Base-by-base conservation (phyloP, 2,797 vertebrate species). In the Champsocephalus gunnari region DNA sequence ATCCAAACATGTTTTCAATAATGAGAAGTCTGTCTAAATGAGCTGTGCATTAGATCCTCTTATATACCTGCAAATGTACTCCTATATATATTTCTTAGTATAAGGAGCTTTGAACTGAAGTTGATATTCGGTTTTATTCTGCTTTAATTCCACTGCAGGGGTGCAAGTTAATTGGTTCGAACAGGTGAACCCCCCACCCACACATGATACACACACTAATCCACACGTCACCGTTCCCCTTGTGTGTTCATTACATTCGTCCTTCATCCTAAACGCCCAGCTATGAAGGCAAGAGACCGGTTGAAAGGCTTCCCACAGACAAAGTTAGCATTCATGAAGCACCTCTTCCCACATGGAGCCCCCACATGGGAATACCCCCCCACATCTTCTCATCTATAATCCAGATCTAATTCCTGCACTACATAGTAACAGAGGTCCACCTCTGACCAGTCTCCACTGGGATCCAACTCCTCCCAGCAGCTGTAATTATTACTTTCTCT, bases 371-470 rank as follows among this genome's bases (percentile, higher is more conserved):
- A 84, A 41, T 8, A 41, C 45, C 38, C 54, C 13, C 45, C 49
- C 50, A 1, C 62, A 16, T 43, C 24, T 44, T 62, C 81, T 81
- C 65, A 81, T 82, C 79, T 62, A 79, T 59, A 85, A 74, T 71
- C 81, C 75, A 61, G 2, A 55, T 38, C 59, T 70, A 43, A 14
- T 17, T n/a, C 24, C 63, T 62, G 45, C 19, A 5, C 62, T 51
- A 19, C 61, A 51, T 55, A 48, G 17, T 49, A 58, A 12, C 64
- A 16, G 43, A 28, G 66, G 16, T 55, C 45, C 43, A 43, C 24
- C 65, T 24, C 47, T 55, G 60, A 41, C 28, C 58, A 2, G 7
- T 50, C 28, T 67, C 81, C 13, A 3, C 68, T 28, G 80, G 73
- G 75, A 79, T 71, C 55, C 44, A 21, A 34, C 54, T 9, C 51